Evolutionary conservation across 2,797 vertebrate species (phyloP).

Genomic region (Cyprinella venusta): DNA sequence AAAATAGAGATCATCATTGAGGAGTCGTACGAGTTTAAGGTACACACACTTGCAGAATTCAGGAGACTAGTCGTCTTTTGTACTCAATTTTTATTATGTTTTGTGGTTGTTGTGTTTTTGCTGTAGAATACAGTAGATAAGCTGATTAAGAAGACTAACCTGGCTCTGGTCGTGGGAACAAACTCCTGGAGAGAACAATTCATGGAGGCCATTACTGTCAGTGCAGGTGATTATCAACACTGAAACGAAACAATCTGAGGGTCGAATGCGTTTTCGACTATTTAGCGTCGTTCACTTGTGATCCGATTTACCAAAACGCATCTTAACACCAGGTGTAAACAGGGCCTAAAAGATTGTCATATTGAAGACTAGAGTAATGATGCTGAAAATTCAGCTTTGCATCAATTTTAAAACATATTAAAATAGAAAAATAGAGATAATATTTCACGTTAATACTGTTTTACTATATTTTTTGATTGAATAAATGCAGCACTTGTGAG

Average conservation of each 20-base stretch:
- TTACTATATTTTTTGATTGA: not conserved
- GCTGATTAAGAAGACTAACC: constrained; percentile 97
- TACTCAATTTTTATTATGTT: not conserved
- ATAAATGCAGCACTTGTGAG: not conserved
- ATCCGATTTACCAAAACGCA: not conserved
- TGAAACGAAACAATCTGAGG: not conserved
- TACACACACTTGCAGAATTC: constrained; percentile 59
- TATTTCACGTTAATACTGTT: not conserved
- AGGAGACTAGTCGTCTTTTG: not conserved
- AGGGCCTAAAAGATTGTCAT: not conserved
- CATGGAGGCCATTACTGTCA: constrained; percentile 98
- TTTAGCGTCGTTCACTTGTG: not conserved
- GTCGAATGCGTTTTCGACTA: too few species aligned
- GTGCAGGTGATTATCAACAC: constrained; percentile 84
- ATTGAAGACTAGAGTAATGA: not conserved
- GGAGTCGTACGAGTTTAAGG: constrained; percentile 99
- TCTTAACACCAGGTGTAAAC: not conserved
- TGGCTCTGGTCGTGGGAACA: constrained; percentile 96
- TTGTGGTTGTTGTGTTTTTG: constrained; percentile 20
- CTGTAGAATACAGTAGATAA: constrained; percentile 96
- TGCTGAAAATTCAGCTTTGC: not conserved
- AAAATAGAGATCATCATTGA: constrained; percentile 98
- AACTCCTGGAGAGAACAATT: constrained; percentile 99
- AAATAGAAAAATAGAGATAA: not conserved
- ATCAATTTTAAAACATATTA: not conserved